Percentiles rank a stretch among this genome's conserved stretches.
Conservation (phyloP, 2,888 invertebrate genomes). For the Alentia gelatinosa region DNA sequence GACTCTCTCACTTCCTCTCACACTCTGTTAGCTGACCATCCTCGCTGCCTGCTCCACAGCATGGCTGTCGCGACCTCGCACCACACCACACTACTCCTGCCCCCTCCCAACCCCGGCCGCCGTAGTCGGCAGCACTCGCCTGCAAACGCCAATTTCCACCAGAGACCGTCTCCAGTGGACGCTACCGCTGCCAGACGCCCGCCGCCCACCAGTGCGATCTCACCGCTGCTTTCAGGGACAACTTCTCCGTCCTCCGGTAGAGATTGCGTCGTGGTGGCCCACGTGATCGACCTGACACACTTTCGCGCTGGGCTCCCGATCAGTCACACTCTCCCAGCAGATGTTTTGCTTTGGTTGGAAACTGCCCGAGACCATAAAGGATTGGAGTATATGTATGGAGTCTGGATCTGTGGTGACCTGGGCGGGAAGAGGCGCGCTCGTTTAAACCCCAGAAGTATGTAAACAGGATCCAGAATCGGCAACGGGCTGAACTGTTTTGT, state of each 20-base stretch:
- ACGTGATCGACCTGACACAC: not conserved
- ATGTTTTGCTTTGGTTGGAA: too few species aligned
- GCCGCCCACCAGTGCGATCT: too few species aligned
- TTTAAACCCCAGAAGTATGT: too few species aligned
- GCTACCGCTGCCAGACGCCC: too few species aligned
- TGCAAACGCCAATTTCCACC: not conserved
- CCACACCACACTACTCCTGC: not conserved
- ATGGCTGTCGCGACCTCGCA: not conserved
- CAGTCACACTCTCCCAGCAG: too few species aligned
- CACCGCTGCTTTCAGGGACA: too few species aligned
- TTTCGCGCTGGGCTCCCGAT: not conserved
- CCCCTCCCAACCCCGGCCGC: not conserved
- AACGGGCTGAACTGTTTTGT: too few species aligned
- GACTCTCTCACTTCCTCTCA: not conserved
- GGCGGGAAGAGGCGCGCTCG: not conserved
- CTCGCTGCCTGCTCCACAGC: not conserved
- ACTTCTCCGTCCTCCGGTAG: not conserved
- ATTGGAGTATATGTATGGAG: too few species aligned
- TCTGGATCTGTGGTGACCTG: too few species aligned
- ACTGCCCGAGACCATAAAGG: too few species aligned
- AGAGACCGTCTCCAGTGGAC: not conserved
- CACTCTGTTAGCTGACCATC: constrained; percentile 28
- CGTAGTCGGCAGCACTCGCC: not conserved
- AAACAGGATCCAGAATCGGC: too few species aligned
- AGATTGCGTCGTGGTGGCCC: not conserved